Evolutionary conservation across 2,888 invertebrate genomes (phyloP).

Genomic region (Apeira syringaria): DNA sequence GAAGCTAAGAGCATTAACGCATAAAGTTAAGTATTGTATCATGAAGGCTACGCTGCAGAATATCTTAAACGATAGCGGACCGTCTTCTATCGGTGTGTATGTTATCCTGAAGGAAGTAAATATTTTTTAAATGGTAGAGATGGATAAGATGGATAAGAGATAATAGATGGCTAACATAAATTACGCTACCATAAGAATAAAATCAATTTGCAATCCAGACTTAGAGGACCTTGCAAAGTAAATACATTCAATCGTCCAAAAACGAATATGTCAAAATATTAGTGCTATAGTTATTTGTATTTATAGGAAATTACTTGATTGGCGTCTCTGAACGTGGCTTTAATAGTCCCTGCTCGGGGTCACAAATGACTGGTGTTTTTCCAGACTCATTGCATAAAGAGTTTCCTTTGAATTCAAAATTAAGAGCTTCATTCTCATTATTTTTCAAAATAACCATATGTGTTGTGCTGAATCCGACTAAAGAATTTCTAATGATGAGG

Average conservation of each 20-base stretch:
- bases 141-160: too few relatives aligned
- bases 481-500: slow-evolving; percentile 84
- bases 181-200: too few relatives aligned
- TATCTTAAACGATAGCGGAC: slow-evolving; percentile 81
- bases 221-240: too few relatives aligned
- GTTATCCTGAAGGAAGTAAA: slow-evolving; percentile 60
- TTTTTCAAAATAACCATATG: slow-evolving; percentile 76
- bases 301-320: slow-evolving; percentile 79
- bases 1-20: slow-evolving; percentile 78
- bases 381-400: slow-evolving; percentile 82
- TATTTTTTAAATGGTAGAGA: too few relatives aligned
- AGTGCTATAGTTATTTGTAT: too few relatives aligned
- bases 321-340: slow-evolving; percentile 69
- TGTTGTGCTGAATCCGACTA: slow-evolving; percentile 80
- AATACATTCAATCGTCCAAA: too few relatives aligned
- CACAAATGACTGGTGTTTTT: slow-evolving; percentile 73
- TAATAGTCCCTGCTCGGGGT: slow-evolving; percentile 77
- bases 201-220: slow-evolving; percentile 14
- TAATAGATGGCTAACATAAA: too few relatives aligned
- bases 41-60: slow-evolving; percentile 80
- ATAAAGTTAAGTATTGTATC: slow-evolving; percentile 74
- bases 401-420: slow-evolving; percentile 79
- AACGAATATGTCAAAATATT: too few relatives aligned
- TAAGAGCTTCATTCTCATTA: slow-evolving; percentile 75
- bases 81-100: slow-evolving; percentile 79